Conservation (phyloP, 2,888 invertebrate genomes). For the Argyresthia goedartella region DNA sequence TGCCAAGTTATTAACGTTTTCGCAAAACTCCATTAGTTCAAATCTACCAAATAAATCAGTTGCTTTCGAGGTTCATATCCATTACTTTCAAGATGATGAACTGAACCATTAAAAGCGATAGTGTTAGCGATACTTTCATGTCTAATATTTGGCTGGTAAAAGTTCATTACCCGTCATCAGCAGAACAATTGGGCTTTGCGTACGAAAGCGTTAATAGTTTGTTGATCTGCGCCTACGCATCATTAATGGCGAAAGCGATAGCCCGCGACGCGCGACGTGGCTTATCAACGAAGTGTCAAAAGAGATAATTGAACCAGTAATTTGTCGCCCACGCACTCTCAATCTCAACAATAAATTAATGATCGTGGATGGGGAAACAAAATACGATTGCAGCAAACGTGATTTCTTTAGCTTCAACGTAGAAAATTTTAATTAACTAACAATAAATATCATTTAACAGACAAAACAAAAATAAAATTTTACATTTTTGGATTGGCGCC, state of each 20-base stretch:
- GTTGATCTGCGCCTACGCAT: conserved; percentile 37
- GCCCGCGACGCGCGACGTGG: neutral
- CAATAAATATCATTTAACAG: too few species aligned
- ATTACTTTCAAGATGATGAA: conserved; percentile 22
- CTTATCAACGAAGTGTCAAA: conserved; percentile 15
- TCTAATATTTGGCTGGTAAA: conserved; percentile 24
- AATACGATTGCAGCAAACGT: too few species aligned
- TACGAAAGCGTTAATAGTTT: conserved; percentile 20
- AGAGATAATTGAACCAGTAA: conserved; percentile 29
- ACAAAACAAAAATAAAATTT: too few species aligned
- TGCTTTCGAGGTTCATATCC: conserved; percentile 15
- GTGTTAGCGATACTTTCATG: too few species aligned
- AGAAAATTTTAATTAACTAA: too few species aligned
- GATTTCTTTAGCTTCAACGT: too few species aligned
- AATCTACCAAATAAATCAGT: conserved; percentile 8
- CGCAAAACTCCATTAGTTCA: too few species aligned
- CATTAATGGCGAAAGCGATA: conserved; percentile 34
- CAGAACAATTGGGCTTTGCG: conserved; percentile 39
- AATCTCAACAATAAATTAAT: neutral
- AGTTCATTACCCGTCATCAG: conserved; percentile 38
- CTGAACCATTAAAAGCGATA: neutral
- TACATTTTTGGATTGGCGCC: too few species aligned
- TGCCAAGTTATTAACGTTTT: neutral
- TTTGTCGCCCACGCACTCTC: conserved; percentile 24
- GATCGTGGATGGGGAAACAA: too few species aligned